These are phyloP conservation scores for Pituophis catenifer DNA, from an alignment of 2,113 vertebrate genomes.

Conservation along the genomic window DNA sequence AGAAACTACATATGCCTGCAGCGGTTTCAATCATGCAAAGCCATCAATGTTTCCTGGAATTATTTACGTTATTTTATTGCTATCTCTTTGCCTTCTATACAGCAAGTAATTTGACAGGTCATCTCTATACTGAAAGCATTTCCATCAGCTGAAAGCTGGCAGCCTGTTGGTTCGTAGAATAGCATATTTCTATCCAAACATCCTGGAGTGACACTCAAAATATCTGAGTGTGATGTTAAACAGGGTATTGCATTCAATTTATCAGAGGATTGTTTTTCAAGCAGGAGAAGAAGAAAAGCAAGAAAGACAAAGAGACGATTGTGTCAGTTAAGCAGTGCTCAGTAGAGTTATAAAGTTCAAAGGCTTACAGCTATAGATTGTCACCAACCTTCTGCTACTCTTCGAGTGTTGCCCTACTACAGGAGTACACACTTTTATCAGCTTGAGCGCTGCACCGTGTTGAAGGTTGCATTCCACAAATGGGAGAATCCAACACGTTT, in stretches of 20 bases:
- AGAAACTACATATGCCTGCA: not conserved
- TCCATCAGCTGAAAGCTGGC: not conserved
- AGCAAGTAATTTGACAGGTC: not conserved
- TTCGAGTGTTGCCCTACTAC: not conserved
- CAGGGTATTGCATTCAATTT: not conserved
- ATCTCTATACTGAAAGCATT: not conserved
- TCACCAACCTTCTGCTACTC: not conserved
- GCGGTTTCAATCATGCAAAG: not conserved
- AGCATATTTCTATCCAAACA: conserved; percentile 24
- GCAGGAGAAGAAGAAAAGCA: not conserved
- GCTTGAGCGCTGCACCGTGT: not conserved
- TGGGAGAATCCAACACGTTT: not conserved
- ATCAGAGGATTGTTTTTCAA: not conserved
- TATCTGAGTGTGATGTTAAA: conserved; percentile 24
- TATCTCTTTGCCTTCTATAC: not conserved
- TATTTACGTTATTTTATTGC: not conserved
- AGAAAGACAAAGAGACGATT: not conserved
- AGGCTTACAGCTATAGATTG: not conserved
- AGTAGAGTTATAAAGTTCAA: conserved; percentile 1
- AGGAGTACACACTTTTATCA: not conserved
- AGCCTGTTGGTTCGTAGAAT: not conserved
- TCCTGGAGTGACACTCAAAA: conserved; percentile 10
- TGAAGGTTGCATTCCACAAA: not conserved
- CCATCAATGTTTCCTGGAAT: not conserved
- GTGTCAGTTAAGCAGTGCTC: not conserved